phyloP scores from a whole-genome alignment of 2,888 invertebrate genomes.

The Aspidiotus rigidus region DNA sequence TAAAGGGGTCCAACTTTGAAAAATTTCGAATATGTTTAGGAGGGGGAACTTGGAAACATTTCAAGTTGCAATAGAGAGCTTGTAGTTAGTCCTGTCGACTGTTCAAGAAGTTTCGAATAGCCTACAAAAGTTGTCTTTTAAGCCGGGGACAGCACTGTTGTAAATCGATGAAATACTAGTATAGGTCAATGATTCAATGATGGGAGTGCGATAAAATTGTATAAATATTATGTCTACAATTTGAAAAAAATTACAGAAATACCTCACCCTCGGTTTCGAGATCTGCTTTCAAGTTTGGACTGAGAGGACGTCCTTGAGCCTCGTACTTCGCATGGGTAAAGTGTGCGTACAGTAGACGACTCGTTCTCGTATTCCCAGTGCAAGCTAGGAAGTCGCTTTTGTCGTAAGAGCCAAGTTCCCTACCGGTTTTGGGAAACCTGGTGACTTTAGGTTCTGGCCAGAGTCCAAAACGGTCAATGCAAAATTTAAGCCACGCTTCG shows the following conservation, averaged over 20 bases:
- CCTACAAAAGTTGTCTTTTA: too few relatives aligned
- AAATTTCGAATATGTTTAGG: too few relatives aligned
- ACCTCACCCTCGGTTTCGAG: neutral
- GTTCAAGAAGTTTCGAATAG: too few relatives aligned
- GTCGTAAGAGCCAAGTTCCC: slow-evolving; percentile 52
- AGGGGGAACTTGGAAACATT: too few relatives aligned
- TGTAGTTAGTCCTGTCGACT: too few relatives aligned
- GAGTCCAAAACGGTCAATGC: slow-evolving; percentile 52
- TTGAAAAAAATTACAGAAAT: neutral
- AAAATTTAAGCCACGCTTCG: slow-evolving; percentile 55
- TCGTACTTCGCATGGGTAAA: slow-evolving; percentile 52
- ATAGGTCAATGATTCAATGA: too few relatives aligned
- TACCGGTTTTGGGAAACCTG: slow-evolving; percentile 51
- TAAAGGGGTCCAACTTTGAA: too few relatives aligned
- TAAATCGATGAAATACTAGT: too few relatives aligned
- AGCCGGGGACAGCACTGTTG: too few relatives aligned
- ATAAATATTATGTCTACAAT: too few relatives aligned
- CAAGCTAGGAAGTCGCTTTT: slow-evolving; percentile 54
- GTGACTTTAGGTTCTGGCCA: slow-evolving; percentile 48
- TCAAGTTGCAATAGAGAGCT: too few relatives aligned
- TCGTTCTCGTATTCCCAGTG: slow-evolving; percentile 47
- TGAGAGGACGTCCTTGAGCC: slow-evolving; percentile 52
- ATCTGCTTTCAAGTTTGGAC: slow-evolving; percentile 42
- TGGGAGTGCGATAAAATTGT: too few relatives aligned
- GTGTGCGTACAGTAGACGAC: slow-evolving; percentile 52